Evolutionary conservation across 1,140 invertebrate genomes (phyloP).

Genomic region (Microplitis mediator): DNA sequence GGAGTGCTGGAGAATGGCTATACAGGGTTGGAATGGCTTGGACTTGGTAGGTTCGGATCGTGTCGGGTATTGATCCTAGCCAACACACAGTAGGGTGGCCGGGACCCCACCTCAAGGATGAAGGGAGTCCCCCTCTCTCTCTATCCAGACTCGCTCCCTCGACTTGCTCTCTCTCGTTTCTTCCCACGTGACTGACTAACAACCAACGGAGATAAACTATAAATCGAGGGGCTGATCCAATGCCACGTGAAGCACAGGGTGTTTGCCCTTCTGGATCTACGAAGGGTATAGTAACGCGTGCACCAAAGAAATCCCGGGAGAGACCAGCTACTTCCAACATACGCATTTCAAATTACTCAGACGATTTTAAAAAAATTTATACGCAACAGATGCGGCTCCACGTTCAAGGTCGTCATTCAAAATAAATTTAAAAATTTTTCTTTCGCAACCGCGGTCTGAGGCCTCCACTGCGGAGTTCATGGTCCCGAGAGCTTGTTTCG

Average conservation of each 20-base stretch:
- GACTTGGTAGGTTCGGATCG: constrained; percentile 55
- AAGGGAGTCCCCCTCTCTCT: constrained; percentile 56
- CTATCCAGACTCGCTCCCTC: constrained; percentile 27
- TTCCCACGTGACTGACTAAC: constrained; percentile 17
- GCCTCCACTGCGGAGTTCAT: no score
- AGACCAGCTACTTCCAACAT: constrained; percentile 39
- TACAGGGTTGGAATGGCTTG: constrained; percentile 48
- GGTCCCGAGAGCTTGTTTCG: background rate
- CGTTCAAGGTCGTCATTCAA: no score
- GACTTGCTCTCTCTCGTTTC: constrained; percentile 29
- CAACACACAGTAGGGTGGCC: constrained; percentile 53
- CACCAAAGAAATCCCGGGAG: background rate
- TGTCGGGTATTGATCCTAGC: constrained; percentile 60
- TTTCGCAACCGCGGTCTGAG: no score
- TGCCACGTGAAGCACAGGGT: constrained; percentile 37
- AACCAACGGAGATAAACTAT: constrained; percentile 25
- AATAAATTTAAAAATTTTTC: no score
- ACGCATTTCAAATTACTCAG: background rate
- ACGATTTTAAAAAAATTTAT: background rate
- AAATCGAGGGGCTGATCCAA: constrained; percentile 19
- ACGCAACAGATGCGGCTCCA: background rate
- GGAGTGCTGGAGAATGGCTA: constrained; percentile 35
- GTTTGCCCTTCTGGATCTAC: constrained; percentile 38
- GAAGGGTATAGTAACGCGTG: constrained; percentile 35
- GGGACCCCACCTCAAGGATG: constrained; percentile 61